Base-by-base conservation (phyloP, 2,113 vertebrate species). In the Thymallus thymallus region DNA sequence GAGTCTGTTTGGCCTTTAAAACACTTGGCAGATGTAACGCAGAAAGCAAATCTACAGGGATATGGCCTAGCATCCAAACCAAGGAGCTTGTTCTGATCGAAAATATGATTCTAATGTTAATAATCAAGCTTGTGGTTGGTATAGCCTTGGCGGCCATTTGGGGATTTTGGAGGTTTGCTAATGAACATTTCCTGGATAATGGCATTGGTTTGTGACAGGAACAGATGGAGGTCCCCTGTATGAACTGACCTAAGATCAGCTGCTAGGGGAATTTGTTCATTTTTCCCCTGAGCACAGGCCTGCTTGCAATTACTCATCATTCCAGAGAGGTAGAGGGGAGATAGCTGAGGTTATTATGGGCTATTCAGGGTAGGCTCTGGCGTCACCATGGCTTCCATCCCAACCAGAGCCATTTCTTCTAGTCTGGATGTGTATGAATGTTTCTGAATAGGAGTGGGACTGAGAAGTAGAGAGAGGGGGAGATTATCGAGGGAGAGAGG, bases 301-400 rank as follows among this genome's bases (percentile, higher is more conserved):
- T 84, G 80, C 76, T 65, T 75, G 82, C 35, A 41, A 41, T 41
- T 10, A 41, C 9, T 41, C 35, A 41, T 41, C 2, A 76, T 73
- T 79, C 77, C 74, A 72, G 71, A 23, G 79, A 73, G 61, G 79
- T 78, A 69, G 56, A 64, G 72, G 32, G 79, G 20, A 56, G 69
- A 81, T 67, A 74, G 71, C 55, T 76, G 3, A 30, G 63, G 7
- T 74, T 77, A 73, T 76, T 77, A 74, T 26, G 10, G 76, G 68
- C 68, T 69, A 63, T 75, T 72, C 22, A n/a, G 16, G 72, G 20
- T 5, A 23, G 29, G 73, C 56, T 26, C 26, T 26, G 26, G 85
- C 55, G 55, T 16, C 14, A n/a, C 4, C 3, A 10, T 16, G 55
- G 55, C 26, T 26, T 26, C 26, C 26, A 26, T 26, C 26, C 26